A percentile compares a stretch with the other conserved stretches of the same genome.
Conservation (phyloP, 2,113 vertebrate species). For the Calidris pugnax region DNA sequence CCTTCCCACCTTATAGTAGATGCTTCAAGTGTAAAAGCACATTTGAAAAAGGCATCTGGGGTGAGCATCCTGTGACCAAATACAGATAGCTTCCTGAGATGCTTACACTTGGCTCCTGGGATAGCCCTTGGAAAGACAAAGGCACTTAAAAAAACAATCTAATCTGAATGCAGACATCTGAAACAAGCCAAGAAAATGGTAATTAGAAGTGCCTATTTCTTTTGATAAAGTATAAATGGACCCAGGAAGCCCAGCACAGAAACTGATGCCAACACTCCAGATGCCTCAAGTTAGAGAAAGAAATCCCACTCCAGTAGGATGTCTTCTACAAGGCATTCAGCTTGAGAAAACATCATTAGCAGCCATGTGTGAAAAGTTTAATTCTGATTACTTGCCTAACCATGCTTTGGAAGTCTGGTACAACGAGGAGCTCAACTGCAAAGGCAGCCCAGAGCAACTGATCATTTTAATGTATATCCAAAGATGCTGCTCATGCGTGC, state of each 20-base stretch:
- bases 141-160: neutral
- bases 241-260: neutral
- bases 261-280: neutral
- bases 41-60: neutral
- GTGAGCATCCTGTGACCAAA: neutral
- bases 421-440: neutral
- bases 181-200: neutral
- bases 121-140: neutral
- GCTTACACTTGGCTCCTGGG: neutral
- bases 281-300: neutral
- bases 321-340: neutral
- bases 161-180: neutral
- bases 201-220: neutral
- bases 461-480: neutral
- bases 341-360: neutral
- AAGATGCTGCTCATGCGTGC: neutral
- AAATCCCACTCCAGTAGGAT: neutral
- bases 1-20: neutral
- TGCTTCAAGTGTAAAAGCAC: neutral
- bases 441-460: neutral
- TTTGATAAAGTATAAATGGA: neutral
- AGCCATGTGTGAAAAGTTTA: neutral
- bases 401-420: neutral
- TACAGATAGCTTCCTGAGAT: neutral
- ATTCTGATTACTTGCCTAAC: neutral